phyloP scores from a whole-genome alignment of 2,888 invertebrate genomes.

The Acrobasis suavella region DNA sequence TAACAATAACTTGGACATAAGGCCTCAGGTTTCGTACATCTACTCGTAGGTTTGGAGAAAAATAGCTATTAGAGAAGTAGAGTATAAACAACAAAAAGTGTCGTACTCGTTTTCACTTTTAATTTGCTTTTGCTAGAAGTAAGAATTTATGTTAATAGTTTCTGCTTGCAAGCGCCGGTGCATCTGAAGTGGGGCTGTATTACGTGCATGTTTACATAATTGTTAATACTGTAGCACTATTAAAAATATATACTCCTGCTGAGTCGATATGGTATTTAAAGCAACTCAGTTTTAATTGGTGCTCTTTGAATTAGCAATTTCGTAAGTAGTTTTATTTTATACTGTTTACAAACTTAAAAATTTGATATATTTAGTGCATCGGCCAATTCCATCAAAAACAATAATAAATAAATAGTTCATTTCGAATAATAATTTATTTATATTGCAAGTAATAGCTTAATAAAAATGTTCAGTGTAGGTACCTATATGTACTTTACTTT shows the following conservation, averaged over 20 bases:
- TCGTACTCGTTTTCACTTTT: neutral
- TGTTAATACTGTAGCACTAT: neutral
- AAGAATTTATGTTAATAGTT: conserved; percentile 53
- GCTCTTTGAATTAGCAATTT: neutral
- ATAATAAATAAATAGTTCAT: too few species aligned
- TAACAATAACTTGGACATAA: too few species aligned
- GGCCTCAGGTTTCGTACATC: too few species aligned
- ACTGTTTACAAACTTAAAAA: too few species aligned
- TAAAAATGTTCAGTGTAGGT: too few species aligned
- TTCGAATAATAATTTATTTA: too few species aligned
- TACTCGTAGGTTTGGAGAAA: too few species aligned
- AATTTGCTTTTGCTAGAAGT: conserved; percentile 31
- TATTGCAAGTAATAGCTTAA: too few species aligned
- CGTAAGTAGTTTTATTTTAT: too few species aligned
- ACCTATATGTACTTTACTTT: too few species aligned
- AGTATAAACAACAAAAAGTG: neutral
- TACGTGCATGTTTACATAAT: conserved; percentile 11
- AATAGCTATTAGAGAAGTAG: neutral
- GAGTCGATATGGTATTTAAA: conserved; percentile 1
- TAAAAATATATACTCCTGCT: conserved; percentile 2
- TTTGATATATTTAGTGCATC: too few species aligned
- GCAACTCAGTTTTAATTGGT: neutral
- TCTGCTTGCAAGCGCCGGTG: conserved; percentile 40
- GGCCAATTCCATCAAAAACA: too few species aligned
- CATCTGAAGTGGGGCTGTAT: conserved; percentile 27